Evolutionary conservation across 2,797 vertebrate species (phyloP), one percentile per base, ranked within the genome.

Genomic region (Emys orbicularis): DNA sequence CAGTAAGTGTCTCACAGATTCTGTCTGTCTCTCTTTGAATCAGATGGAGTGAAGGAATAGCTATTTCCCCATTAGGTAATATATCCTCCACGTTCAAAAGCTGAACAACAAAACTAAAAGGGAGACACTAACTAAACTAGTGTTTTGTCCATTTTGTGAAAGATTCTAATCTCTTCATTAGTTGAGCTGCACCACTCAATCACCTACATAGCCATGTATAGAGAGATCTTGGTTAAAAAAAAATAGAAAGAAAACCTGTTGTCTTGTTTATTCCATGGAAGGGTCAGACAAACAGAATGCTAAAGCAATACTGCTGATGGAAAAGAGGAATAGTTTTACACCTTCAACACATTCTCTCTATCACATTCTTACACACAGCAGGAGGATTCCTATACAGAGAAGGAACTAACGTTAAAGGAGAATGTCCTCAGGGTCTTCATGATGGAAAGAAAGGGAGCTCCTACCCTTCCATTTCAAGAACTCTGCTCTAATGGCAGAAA

Each of bases 1-100:
- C 83, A 89, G 79, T 88, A 31, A 84, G 41, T 59, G 34, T 74
- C 91, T 95, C 83, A 89, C 94, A 93, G 9, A 92, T 95, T 97
- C 95, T 91, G 74, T 74, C 85, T 95, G 29, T 91, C 87, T 94
- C 47, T 89, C 95, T 96, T 93, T 94, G 76, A 79, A 95, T 96
- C 85, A 96, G 91, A 94, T 2, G 84, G 81, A 90, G 83, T 61
- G 29, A 61, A 72, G 7, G 65, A 95, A 57, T 72, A 87, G 85
- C 23, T 52, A 95, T 80, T 61, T 92, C 74, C 91, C 79, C 31
- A 77, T 90, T 92, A 93, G 56, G n/a, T 95, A 81, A 91, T 86
- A 90, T 61, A 91, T 90, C n/a, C 25, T 85, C 88, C 54, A 44
- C 92, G 50, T 57, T 94, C 72, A 94, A 85, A 92, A 89, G 2